Base-by-base conservation (phyloP, 1,140 invertebrate genomes). In the Scaptomyza graminum region DNA sequence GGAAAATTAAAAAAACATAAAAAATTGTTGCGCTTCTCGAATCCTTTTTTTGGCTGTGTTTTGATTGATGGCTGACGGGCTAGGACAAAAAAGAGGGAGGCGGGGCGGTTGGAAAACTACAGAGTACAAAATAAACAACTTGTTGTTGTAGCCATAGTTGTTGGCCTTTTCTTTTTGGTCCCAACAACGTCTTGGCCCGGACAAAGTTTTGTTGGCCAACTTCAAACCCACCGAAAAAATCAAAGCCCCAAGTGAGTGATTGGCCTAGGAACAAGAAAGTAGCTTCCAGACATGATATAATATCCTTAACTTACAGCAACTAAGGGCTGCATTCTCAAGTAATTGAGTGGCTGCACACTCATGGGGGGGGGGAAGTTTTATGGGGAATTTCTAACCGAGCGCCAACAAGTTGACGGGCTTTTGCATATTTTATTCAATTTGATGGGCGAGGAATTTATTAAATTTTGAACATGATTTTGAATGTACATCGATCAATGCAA, bases 171-270 rank as follows among this genome's bases (percentile, higher is more conserved):
- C 18, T 22, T 22, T 1, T 22, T 22, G 2, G 4, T 3, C 2
- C n/a, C 34, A 43, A 55, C 8, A 43, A 44, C 15, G 28, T 31
- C 31, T 28, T 25, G 3, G 69, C 34, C 28, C 41, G 74, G 55
- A 55, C 65, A 51, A 76, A 75, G 37, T 63, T 76, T 54, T 28
- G 9, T 41, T n/a, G 12, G 37, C 37, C 37, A 12, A 22, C 47
- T 41, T 39, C 28, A 16, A 34, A 34, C 31, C 31, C 31, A 9
- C 31, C 7, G 8, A 34, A 34, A 34, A 34, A 77, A 77, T 77
- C 74, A 77, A 76, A 77, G 74, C 67, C 46, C 16, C 52, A 39
- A 51, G 41, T 72, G 74, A 77, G 74, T 77, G 74, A 77, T 77
- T 77, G 74, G 76, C 56, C 57, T 59, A 25, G 34, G 25, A 56